These are phyloP conservation scores for Litoditis marina DNA, from an alignment of 2,888 invertebrate genomes.

Conservation along the genomic window DNA sequence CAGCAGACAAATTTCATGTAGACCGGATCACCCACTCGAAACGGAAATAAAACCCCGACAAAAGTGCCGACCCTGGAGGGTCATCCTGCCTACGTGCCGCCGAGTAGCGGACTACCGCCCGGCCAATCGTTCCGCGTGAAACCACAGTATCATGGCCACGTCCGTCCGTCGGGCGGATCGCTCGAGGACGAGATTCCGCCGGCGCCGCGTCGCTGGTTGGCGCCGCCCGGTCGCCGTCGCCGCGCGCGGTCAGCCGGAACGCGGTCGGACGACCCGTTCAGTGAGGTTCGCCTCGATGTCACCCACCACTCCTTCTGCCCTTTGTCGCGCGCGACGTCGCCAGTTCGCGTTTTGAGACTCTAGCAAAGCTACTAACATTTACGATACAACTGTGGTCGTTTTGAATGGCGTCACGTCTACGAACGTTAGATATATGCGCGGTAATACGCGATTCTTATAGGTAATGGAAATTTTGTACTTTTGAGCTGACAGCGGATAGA, in stretches of 20 bases:
- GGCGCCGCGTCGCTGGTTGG: too few relatives aligned
- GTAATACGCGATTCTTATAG: too few relatives aligned
- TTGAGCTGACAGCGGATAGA: too few relatives aligned
- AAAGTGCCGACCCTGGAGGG: conserved; percentile 45
- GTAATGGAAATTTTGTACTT: too few relatives aligned
- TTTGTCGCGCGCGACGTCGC: too few relatives aligned
- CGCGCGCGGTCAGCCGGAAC: conserved; percentile 11
- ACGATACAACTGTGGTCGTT: too few relatives aligned
- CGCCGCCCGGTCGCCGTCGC: conserved; percentile 23
- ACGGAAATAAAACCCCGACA: conserved; percentile 5
- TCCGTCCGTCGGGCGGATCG: conserved; percentile 17
- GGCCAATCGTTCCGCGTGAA: conserved; percentile 58
- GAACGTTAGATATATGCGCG: too few relatives aligned
- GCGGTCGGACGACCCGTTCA: conserved; percentile 17
- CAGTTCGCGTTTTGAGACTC: too few relatives aligned
- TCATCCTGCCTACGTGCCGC: conserved; percentile 38
- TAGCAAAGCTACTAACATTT: too few relatives aligned
- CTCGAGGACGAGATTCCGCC: too few relatives aligned
- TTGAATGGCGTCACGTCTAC: too few relatives aligned
- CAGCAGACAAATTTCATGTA: not conserved
- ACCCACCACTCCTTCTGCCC: too few relatives aligned
- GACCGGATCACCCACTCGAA: conserved; percentile 27
- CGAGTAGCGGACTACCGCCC: conserved; percentile 19
- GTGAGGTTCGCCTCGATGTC: conserved; percentile 24
- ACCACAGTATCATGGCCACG: conserved; percentile 55